Base-by-base conservation (phyloP, 1,140 invertebrate species). In the Druon quercuslanigerum region DNA sequence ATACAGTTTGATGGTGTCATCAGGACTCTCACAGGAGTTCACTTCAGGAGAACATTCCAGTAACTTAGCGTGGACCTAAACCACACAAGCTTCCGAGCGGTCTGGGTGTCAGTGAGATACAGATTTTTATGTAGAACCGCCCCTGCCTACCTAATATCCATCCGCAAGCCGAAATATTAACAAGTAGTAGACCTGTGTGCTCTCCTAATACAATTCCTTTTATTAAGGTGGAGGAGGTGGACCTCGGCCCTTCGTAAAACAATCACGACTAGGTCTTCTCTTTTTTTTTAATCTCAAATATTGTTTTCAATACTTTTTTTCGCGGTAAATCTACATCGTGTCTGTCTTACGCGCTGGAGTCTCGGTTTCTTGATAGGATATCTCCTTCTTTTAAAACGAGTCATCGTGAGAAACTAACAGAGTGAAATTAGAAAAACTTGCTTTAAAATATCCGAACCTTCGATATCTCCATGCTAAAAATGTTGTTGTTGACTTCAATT, bases 181-280 rank as follows among this genome's bases (percentile, higher is more conserved):
- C 56, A 57, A 20, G 12, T 25, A 20, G 17, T 57, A 57, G 25
- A 57, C 19, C 19, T 19, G 6, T 25, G 8, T 20, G 19, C 40
- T 66, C 54, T 20, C 25, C 40, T 77, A 71, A 75, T 51, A 80
- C 51, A 46, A 54, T 50, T 74, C 50, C 72, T 66, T 33, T 73
- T 52, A 77, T 52, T 20, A 81, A 79, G 76, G 72, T 79, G 72
- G 71, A 81, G 79, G 74, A 81, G 77, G 51, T 76, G 75, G 75
- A 75, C 57, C 72, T 73, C 40, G 16, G 71, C 71, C 20, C 50
- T 25, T 57, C n/a, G n/a, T 56, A 17, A 56, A 56, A 46, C 40
- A 46, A 46, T 11, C 40, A 46, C 17, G 9, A 17, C 56, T 20
- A 57, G 19, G 8, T 57, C 19, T 57, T 25, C 56, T 60, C 50